These are phyloP conservation scores for Callithrix jacchus DNA, from an alignment of 2,113 vertebrate species.

Conservation along the genomic window DNA sequence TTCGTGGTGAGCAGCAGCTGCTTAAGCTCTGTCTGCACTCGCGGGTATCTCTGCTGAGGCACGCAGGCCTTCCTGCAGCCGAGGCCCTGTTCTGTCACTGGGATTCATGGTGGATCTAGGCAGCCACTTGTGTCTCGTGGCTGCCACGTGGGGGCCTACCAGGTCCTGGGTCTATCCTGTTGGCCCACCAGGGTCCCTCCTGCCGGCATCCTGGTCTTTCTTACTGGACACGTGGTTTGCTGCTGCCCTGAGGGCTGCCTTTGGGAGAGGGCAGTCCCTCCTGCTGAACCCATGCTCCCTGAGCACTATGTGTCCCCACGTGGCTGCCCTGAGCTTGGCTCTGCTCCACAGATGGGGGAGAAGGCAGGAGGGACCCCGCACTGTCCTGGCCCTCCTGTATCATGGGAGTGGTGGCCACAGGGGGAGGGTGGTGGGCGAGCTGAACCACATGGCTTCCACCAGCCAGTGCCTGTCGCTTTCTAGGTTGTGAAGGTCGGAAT, in stretches of 20 bases:
- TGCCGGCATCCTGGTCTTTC: not conserved
- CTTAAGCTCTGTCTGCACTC: accelerated
- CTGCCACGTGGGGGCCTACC: accelerated
- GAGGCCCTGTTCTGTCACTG: accelerated
- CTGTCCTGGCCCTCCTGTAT: accelerated
- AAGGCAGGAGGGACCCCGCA: not conserved
- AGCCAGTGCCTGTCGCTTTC: conserved; percentile 54
- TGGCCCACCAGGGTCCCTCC: accelerated
- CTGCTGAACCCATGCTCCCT: accelerated
- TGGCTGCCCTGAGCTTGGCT: not conserved
- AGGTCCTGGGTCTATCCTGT: accelerated
- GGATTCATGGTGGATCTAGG: accelerated
- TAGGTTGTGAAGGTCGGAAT: conserved; percentile 98
- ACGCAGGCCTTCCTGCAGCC: accelerated
- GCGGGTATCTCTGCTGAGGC: accelerated
- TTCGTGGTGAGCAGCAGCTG: accelerated
- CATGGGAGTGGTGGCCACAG: accelerated
- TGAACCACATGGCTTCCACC: not conserved
- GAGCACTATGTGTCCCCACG: not conserved
- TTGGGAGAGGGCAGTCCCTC: not conserved
- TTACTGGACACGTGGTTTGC: accelerated
- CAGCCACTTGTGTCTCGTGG: not conserved
- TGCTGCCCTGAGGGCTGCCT: not conserved
- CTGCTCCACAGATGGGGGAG: not conserved
- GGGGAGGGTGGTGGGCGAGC: not conserved